Evolutionary conservation across 2,888 invertebrate species (phyloP).

Genomic region (Eupithecia centaureata): DNA sequence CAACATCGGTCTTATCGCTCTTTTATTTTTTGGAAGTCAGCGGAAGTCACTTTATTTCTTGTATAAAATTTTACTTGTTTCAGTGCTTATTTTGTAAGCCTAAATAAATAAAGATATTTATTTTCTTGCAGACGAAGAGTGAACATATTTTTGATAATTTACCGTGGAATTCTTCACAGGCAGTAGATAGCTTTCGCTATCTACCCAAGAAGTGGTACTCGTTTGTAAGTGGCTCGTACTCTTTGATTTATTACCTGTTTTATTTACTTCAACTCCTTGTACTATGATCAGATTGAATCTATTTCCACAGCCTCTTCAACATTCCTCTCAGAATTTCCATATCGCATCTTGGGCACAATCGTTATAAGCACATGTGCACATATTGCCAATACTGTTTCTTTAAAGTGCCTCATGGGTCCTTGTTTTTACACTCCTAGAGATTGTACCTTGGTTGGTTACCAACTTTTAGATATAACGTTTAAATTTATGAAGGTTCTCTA

Average conservation of each 20-base stretch:
- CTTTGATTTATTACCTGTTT: background rate
- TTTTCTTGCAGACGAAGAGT: no score
- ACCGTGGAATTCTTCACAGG: no score
- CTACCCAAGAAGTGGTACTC: background rate
- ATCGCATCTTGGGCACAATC: constrained; percentile 49
- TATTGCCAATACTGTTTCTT: constrained; percentile 43
- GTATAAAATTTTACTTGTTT: no score
- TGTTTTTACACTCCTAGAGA: constrained; percentile 8
- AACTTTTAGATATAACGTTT: background rate
- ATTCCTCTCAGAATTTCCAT: constrained; percentile 21
- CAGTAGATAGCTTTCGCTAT: background rate
- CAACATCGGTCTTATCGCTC: no score
- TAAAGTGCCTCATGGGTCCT: constrained; percentile 20
- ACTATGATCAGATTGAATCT: background rate
- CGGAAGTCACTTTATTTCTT: no score
- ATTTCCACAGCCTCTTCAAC: background rate
- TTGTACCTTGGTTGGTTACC: background rate
- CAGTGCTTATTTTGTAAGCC: no score
- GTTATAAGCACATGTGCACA: constrained; percentile 48
- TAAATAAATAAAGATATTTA: no score
- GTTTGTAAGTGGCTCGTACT: background rate
- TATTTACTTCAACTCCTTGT: background rate
- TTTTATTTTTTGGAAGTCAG: no score
- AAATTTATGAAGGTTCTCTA: no score
- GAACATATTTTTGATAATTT: no score